A percentile compares a stretch with the other conserved stretches of the same genome.
These are phyloP conservation scores for Agrotis puta DNA, from an alignment of 2,888 invertebrate genomes.

Conservation along the genomic window DNA sequence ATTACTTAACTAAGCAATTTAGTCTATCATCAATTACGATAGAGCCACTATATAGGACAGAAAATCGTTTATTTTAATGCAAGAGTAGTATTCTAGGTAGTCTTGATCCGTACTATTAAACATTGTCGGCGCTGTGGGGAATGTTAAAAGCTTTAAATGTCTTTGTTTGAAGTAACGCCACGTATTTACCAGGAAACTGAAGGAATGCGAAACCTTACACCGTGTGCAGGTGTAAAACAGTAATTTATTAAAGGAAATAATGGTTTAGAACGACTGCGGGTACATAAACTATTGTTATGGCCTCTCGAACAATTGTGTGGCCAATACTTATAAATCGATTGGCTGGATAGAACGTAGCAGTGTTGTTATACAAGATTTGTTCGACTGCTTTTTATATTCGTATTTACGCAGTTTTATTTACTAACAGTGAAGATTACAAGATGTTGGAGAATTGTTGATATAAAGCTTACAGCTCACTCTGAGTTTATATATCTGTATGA, in stretches of 20 bases:
- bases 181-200: constrained; percentile 68
- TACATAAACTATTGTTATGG: constrained; percentile 54
- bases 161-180: constrained; percentile 67
- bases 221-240: constrained; percentile 54
- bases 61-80: constrained; percentile 33
- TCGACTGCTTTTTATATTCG: not conserved
- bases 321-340: constrained; percentile 22
- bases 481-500: not conserved
- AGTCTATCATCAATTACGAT: constrained; percentile 25
- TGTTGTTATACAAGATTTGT: constrained; percentile 30
- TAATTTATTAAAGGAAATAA: constrained; percentile 63
- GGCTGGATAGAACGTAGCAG: constrained; percentile 3
- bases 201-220: constrained; percentile 67
- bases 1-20: constrained; percentile 31
- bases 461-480: not conserved
- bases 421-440: not conserved
- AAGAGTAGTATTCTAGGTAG: constrained; percentile 7
- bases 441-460: too few relatives aligned
- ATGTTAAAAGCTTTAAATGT: constrained; percentile 39
- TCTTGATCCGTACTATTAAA: constrained; percentile 16
- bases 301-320: constrained; percentile 33
- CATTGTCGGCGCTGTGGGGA: not conserved
- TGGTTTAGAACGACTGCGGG: constrained; percentile 45
- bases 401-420: not conserved
- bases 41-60: not conserved